A percentile compares a stretch with the other conserved stretches of the same genome.
phyloP scores from a whole-genome alignment of 2,888 invertebrate genomes.

The Lymantria monacha region DNA sequence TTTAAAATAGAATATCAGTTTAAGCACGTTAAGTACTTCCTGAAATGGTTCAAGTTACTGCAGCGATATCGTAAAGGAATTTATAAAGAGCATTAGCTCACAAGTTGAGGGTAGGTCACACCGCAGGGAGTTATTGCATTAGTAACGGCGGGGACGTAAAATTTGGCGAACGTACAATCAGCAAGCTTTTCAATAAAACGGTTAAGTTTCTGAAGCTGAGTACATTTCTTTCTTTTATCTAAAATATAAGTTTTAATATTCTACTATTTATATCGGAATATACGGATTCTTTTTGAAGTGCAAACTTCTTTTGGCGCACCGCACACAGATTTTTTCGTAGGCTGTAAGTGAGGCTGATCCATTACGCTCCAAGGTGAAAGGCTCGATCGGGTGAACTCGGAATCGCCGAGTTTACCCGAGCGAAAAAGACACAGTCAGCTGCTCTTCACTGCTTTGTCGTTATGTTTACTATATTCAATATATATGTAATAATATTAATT shows the following conservation, averaged over 20 bases:
- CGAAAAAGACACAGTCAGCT: no score
- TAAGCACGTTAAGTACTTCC: not conserved
- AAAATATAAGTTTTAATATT: not conserved
- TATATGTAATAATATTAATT: no score
- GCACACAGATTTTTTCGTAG: no score
- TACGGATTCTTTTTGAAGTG: no score
- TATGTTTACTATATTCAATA: no score
- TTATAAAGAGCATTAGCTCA: conserved; percentile 13
- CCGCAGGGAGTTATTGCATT: conserved; percentile 27
- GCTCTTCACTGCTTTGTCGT: no score
- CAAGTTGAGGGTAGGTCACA: conserved; percentile 16
- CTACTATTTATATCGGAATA: no score
- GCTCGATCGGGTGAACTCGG: no score
- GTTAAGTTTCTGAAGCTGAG: conserved; percentile 3
- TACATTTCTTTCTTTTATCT: not conserved
- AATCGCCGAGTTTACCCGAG: no score
- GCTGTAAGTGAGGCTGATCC: no score
- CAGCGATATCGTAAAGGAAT: conserved; percentile 13
- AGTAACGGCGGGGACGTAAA: conserved; percentile 18
- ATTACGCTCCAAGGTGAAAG: no score
- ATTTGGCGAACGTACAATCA: conserved; percentile 21
- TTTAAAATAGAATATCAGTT: conserved; percentile 1
- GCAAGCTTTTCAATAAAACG: conserved; percentile 6
- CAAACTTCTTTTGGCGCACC: no score
- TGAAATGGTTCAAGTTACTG: conserved; percentile 6